Evolutionary conservation across 1,140 invertebrate species (phyloP).

Genomic region (Atopsyche davidsoni): DNA sequence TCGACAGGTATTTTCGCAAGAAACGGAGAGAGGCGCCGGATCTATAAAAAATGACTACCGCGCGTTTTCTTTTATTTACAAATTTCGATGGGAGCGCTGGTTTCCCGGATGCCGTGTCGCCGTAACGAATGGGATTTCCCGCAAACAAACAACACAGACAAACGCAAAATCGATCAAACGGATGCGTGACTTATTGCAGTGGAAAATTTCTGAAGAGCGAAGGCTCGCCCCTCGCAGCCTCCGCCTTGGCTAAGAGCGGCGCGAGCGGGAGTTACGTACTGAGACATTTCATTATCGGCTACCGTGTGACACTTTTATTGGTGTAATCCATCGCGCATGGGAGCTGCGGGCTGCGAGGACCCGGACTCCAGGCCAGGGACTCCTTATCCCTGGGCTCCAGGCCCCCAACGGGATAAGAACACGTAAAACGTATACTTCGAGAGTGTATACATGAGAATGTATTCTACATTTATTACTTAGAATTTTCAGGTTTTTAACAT

Average conservation of each 20-base stretch:
- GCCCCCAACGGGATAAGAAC: too few species aligned
- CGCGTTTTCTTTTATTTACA: constrained; percentile 10
- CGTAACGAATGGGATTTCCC: constrained; percentile 7
- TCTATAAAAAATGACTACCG: too few species aligned
- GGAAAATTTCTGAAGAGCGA: not conserved
- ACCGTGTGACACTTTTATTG: constrained; percentile 27
- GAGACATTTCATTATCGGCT: constrained; percentile 29
- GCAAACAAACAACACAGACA: constrained; percentile 12
- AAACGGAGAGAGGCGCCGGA: too few species aligned
- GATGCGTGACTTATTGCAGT: constrained; percentile 8
- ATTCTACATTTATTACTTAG: too few species aligned
- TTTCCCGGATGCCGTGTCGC: too few species aligned
- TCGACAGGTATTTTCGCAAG: too few species aligned
- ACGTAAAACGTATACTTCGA: too few species aligned
- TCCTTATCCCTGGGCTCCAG: not conserved
- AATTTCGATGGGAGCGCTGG: constrained; percentile 5
- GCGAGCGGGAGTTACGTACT: constrained; percentile 5
- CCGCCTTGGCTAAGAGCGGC: not conserved
- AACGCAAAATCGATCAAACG: constrained; percentile 16
- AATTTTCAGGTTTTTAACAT: too few species aligned
- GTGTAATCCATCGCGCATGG: constrained; percentile 25
- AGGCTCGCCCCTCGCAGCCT: constrained; percentile 11
- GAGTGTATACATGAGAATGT: too few species aligned
- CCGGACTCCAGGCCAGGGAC: too few species aligned
- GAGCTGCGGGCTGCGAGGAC: too few species aligned